phyloP scores from a whole-genome alignment of 2,797 vertebrate species.

The Pygocentrus nattereri region DNA sequence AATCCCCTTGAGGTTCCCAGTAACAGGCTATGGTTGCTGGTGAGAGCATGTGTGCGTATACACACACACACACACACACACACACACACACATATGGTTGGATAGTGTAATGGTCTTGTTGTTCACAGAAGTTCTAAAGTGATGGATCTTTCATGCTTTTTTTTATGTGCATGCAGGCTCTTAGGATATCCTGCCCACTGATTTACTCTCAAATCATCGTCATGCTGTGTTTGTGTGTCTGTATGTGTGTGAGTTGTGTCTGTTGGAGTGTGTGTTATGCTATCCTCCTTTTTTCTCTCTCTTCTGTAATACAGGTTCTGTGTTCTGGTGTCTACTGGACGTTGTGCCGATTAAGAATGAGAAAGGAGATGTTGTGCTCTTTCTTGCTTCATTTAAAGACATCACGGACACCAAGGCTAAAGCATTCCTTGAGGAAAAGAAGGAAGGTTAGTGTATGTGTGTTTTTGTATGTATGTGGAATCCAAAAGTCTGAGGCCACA shows the following conservation, averaged over 20 bases:
- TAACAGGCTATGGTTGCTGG: constrained; percentile 29
- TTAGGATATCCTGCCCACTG: constrained; percentile 8
- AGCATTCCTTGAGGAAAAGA: constrained; percentile 91
- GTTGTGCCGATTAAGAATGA: constrained; percentile 99
- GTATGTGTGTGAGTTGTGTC: constrained; percentile 33
- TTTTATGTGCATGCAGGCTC: constrained; percentile 2
- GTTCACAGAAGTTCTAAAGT: constrained; percentile 27
- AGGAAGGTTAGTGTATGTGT: constrained; percentile 85
- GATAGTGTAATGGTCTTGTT: constrained; percentile 39
- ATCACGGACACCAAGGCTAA: constrained; percentile 96
- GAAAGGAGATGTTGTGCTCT: constrained; percentile 97
- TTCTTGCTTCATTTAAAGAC: constrained; percentile 97
- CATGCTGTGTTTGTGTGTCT: constrained; percentile 12
- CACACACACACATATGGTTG: constrained; percentile 6
- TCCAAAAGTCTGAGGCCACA: too few species aligned
- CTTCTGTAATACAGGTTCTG: constrained; percentile 78
- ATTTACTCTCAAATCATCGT: constrained; percentile 7
- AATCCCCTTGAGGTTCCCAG: constrained; percentile 47
- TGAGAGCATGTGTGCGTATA: constrained; percentile 28
- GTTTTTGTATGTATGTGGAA: constrained; percentile 16
- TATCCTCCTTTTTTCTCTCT: constrained; percentile 39
- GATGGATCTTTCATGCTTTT: constrained; percentile 22
- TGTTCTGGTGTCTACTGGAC: constrained; percentile 98
- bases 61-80: constrained; percentile 32
- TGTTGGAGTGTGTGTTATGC: constrained; percentile 28